These are phyloP conservation scores for Anticlea derivata DNA, from an alignment of 2,888 invertebrate species.

Conservation along the genomic window DNA sequence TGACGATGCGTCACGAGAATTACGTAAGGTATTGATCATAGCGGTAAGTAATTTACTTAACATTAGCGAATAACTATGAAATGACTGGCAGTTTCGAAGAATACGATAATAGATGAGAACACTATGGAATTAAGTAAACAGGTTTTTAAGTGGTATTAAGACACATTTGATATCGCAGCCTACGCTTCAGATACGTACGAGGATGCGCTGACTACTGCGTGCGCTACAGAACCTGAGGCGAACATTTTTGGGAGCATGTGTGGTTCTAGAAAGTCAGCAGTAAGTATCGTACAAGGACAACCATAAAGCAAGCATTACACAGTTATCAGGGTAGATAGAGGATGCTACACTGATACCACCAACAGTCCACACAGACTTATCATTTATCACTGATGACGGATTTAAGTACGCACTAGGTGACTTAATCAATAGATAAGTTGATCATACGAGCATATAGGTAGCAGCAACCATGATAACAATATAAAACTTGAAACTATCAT, in stretches of 20 bases:
- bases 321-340: constrained; percentile 17
- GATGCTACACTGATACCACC: constrained; percentile 20
- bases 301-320: neutral
- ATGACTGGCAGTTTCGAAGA: neutral
- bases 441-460: neutral
- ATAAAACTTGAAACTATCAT: no score
- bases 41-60: constrained; percentile 16
- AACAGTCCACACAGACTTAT: no score
- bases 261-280: no score
- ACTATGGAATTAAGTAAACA: no score
- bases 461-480: neutral
- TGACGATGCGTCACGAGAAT: constrained; percentile 48
- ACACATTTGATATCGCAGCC: no score
- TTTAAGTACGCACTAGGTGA: constrained; percentile 29
- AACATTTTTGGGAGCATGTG: no score
- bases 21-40: constrained; percentile 29
- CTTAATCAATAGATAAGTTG: constrained; percentile 19
- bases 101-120: neutral
- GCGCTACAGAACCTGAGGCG: no score
- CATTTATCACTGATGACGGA: constrained; percentile 24
- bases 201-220: no score
- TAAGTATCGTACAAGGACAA: neutral
- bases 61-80: neutral
- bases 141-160: no score
- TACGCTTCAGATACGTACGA: no score